phyloP scores from a whole-genome alignment of 2,888 invertebrate genomes.

The Eulithis prunata region DNA sequence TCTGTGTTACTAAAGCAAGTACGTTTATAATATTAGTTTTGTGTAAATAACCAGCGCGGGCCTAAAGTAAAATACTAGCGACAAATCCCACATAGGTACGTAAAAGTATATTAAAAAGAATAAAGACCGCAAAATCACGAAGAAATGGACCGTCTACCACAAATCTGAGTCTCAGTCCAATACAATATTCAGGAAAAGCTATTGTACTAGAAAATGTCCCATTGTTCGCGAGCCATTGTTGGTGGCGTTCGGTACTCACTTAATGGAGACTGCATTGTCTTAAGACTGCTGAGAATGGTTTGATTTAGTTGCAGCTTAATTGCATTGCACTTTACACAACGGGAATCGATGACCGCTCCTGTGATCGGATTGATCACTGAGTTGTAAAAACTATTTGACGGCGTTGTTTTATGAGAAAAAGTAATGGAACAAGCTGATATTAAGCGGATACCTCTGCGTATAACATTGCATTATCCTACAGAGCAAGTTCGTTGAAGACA shows the following conservation, averaged over 20 bases:
- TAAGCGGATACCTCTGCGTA: too few species aligned
- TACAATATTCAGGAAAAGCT: constrained; percentile 75
- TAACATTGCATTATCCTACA: too few species aligned
- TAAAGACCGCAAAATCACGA: constrained; percentile 7
- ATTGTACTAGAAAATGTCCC: constrained; percentile 76
- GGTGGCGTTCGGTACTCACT: constrained; percentile 66
- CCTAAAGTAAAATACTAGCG: too few species aligned
- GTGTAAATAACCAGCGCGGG: too few species aligned
- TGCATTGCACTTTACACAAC: constrained; percentile 38
- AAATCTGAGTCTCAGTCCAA: constrained; percentile 69
- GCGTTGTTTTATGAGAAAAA: too few species aligned
- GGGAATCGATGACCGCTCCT: constrained; percentile 14
- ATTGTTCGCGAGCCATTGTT: constrained; percentile 74
- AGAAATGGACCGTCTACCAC: constrained; percentile 30
- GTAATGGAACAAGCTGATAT: too few species aligned
- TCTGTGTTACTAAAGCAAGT: too few species aligned
- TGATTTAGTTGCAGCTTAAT: constrained; percentile 37
- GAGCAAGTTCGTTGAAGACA: too few species aligned
- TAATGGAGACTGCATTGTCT: constrained; percentile 80
- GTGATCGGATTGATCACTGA: not conserved
- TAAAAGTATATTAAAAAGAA: not conserved
- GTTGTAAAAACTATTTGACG: not conserved
- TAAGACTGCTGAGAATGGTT: constrained; percentile 52
- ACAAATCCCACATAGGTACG: not conserved
- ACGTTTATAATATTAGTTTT: too few species aligned